Percentiles rank a stretch among this genome's conserved stretches.
phyloP scores from a whole-genome alignment of 2,888 invertebrate species.

The Osmoderma eremita region DNA sequence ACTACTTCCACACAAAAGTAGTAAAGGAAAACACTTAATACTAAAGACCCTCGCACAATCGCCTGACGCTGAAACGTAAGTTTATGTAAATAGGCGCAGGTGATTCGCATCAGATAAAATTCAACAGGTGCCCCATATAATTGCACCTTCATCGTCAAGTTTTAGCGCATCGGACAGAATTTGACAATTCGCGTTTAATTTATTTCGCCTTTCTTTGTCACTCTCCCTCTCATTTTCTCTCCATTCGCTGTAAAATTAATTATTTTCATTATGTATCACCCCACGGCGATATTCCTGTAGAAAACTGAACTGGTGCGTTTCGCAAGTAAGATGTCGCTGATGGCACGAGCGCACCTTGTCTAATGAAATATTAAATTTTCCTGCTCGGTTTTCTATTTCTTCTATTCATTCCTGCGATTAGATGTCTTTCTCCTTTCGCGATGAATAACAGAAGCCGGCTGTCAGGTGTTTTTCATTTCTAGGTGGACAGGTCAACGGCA shows the following conservation, averaged over 20 bases:
- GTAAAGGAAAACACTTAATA: conserved; percentile 19
- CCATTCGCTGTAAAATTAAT: conserved; percentile 20
- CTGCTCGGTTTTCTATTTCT: neutral
- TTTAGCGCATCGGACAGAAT: conserved; percentile 28
- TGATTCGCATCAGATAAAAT: conserved; percentile 46
- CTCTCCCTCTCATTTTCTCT: too few species aligned
- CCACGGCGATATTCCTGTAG: conserved; percentile 3
- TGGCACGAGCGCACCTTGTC: neutral
- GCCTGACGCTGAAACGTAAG: conserved; percentile 13
- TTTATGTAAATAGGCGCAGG: conserved; percentile 45
- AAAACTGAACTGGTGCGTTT: conserved; percentile 3
- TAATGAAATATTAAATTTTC: conserved; percentile 24
- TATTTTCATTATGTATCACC: conserved; percentile 22
- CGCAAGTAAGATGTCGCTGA: neutral
- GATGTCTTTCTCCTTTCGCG: neutral
- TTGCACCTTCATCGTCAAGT: conserved; percentile 36
- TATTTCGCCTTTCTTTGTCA: conserved; percentile 14
- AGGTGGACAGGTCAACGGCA: conserved; percentile 1
- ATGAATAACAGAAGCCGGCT: neutral
- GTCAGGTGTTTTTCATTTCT: neutral
- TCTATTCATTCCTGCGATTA: neutral
- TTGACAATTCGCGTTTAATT: conserved; percentile 34
- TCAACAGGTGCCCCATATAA: conserved; percentile 48
- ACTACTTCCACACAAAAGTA: neutral
- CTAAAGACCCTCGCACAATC: conserved; percentile 10